phyloP scores from a whole-genome alignment of 2,797 vertebrate species.

The Eulemur coronatus region DNA sequence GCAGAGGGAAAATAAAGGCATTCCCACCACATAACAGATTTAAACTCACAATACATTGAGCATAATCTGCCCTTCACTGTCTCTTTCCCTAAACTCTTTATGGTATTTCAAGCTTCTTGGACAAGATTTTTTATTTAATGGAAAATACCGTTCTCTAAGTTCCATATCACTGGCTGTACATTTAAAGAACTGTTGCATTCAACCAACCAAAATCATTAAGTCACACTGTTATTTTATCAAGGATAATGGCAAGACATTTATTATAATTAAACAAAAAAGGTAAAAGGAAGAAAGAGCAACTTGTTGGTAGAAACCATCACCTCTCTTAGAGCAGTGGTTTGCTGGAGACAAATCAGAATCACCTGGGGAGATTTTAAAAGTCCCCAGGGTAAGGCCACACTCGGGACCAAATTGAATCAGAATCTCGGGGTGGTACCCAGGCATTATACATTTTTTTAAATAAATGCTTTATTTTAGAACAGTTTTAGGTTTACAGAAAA shows the following conservation, averaged over 20 bases:
- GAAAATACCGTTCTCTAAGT: background rate
- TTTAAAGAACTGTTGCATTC: background rate
- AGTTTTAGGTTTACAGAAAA: background rate
- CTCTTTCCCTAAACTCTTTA: background rate
- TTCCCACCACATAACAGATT: background rate
- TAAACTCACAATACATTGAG: background rate
- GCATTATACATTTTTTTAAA: background rate
- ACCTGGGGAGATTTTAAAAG: background rate
- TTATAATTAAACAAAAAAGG: background rate
- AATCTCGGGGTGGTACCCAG: background rate
- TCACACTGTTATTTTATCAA: background rate
- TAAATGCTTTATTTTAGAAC: background rate
- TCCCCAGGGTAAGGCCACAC: background rate
- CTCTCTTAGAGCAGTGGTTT: background rate
- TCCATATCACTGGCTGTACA: background rate
- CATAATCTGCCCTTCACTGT: background rate
- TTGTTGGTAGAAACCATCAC: background rate
- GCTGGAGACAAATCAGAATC: background rate
- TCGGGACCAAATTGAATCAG: background rate
- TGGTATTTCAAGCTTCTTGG: slow-evolving; percentile 1
- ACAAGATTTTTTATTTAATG: background rate
- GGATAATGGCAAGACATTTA: background rate
- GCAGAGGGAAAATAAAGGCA: background rate
- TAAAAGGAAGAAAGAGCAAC: background rate
- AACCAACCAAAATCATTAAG: background rate